phyloP scores from a whole-genome alignment of 2,113 vertebrate species.

The Fulica atra region DNA sequence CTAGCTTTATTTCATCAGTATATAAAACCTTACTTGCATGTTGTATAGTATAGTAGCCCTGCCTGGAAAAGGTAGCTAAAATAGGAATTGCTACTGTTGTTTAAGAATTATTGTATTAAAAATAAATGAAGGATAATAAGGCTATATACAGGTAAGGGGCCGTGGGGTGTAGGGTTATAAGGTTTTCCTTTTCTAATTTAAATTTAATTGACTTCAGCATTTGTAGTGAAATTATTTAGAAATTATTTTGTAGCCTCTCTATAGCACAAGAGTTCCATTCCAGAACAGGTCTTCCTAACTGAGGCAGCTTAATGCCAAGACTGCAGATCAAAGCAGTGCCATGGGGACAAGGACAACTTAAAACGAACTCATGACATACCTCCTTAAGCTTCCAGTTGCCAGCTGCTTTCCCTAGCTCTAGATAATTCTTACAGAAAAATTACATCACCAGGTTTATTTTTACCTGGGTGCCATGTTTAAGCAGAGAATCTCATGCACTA shows the following conservation, averaged over 20 bases:
- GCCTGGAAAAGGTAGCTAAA: neutral
- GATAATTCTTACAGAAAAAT: neutral
- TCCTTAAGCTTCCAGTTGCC: neutral
- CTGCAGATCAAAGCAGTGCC: neutral
- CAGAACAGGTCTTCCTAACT: neutral
- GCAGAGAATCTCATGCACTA: neutral
- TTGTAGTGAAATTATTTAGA: neutral
- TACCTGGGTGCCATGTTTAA: neutral
- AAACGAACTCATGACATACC: accelerated
- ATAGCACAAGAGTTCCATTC: neutral
- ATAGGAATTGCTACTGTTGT: neutral
- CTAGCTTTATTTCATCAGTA: neutral
- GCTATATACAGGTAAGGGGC: neutral
- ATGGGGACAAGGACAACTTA: neutral
- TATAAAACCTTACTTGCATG: neutral
- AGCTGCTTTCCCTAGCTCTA: neutral
- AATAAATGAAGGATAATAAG: neutral
- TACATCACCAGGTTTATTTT: neutral
- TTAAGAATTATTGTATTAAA: neutral
- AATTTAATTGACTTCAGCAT: neutral
- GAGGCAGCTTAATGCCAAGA: neutral
- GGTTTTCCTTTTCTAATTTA: neutral
- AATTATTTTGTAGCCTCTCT: neutral
- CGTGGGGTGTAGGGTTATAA: neutral
- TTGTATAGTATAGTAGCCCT: neutral